Evolutionary conservation across 2,888 invertebrate species (phyloP), one percentile per base, ranked within the genome.

Genomic region (Stenolophus ochropezus): DNA sequence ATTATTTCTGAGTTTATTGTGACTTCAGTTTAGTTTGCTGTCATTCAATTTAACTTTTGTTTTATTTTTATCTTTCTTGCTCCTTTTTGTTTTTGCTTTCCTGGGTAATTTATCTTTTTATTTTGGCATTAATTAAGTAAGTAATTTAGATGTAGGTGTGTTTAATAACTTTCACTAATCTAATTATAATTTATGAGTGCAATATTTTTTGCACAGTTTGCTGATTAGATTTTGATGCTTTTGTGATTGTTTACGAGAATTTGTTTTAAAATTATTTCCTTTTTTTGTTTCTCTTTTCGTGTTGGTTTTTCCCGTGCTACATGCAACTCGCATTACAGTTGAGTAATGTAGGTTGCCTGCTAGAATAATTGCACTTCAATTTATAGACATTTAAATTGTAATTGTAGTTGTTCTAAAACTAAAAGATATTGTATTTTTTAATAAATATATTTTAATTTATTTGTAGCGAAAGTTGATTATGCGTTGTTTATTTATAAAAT

Each of bases 391-490:
- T 8, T 56, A 20, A 21, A 56, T 11, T 21, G 6, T 11, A 20
- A 14, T 56, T 21, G 11, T 56, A 20, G 20, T 11, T 8, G 4
- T 42, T 42, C 8, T 16, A 20, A 56, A 56, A 20, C 11, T 56
- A 18, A 49, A 6, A 49, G 2, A 49, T 49, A 14, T 6, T 49
- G 49, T 14, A 56, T 56, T 56, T 56, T 56, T 56, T 11, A 20
- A 11, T 6, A 3, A 56, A 18, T 56, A 20, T 56, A 21, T 56
- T 18, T 6, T 18, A 56, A 18, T 56, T 42, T 8, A 56, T 56
- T 56, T 21, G 21, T 20, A 69, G 65, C 65, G 33, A 69, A 69
- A 69, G 65, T 33, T 25, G 18, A 69, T 27, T 69, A 69, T 27
- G 65, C 33, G 65, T 2, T 33, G n/a, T 69, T 69, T 33, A 33